Conservation (phyloP, 2,113 vertebrate genomes). For the Epinephelus fuscoguttatus region DNA sequence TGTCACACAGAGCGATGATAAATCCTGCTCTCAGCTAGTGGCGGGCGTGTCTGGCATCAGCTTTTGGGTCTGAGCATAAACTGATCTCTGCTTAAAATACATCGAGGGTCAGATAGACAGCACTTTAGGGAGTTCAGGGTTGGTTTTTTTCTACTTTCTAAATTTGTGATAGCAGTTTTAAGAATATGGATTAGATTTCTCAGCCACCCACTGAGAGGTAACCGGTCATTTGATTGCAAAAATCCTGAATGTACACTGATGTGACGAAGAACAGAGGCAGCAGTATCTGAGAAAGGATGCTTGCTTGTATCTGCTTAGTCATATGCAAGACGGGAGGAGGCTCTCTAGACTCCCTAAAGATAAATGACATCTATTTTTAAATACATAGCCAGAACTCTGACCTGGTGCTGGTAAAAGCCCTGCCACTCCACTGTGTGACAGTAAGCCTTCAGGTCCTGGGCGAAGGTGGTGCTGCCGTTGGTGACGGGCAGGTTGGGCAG, state of each 20-base stretch:
- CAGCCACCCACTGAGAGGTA: slow-evolving; percentile 21
- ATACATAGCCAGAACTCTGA: slow-evolving; percentile 71
- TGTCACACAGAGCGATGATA: slow-evolving; percentile 69
- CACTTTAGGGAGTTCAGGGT: slow-evolving; percentile 11
- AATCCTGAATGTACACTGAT: slow-evolving; percentile 3
- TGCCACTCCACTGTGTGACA: slow-evolving; percentile 91
- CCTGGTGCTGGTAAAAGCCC: slow-evolving; percentile 91
- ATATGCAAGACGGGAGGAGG: slow-evolving; percentile 12
- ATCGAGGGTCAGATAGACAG: slow-evolving; percentile 20
- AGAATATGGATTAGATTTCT: slow-evolving; percentile 30
- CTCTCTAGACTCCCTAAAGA: slow-evolving; percentile 34
- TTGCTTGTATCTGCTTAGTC: slow-evolving; percentile 12
- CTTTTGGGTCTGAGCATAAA: slow-evolving; percentile 48
- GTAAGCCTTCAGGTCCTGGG: slow-evolving; percentile 93
- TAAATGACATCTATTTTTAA: slow-evolving; percentile 27
- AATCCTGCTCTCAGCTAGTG: slow-evolving; percentile 52
- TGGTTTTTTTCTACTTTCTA: slow-evolving; percentile 10
- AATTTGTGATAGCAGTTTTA: slow-evolving; percentile 35
- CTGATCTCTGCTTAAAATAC: slow-evolving; percentile 42
- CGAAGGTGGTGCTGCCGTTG: slow-evolving; percentile 95
- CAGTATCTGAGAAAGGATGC: slow-evolving; percentile 5
- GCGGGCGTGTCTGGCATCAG: slow-evolving; percentile 60
- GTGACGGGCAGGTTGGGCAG: slow-evolving; percentile 94
- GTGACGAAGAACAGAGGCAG: slow-evolving; percentile 42
- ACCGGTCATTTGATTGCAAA: slow-evolving; percentile 5